Percentiles rank a stretch among this genome's conserved stretches.
Conservation (phyloP, 1,140 invertebrate species). For the Rhyacophila brunnea region DNA sequence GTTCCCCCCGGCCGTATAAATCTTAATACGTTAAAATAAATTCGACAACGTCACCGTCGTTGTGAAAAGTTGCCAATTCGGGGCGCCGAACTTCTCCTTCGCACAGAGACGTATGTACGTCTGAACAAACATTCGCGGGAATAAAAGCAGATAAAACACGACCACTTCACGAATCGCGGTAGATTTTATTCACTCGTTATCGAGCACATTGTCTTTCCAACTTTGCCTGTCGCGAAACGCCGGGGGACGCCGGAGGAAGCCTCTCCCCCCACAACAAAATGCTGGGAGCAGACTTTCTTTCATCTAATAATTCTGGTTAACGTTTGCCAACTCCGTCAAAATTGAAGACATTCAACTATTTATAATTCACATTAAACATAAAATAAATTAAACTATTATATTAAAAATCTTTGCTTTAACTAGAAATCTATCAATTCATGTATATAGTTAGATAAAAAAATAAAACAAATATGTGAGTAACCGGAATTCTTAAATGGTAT, state of each 20-base stretch:
- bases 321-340: no score
- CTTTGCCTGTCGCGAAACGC: slow-evolving; percentile 10
- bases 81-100: neutral
- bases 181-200: slow-evolving; percentile 35
- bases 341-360: no score
- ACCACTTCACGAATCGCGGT: slow-evolving; percentile 27
- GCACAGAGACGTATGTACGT: neutral
- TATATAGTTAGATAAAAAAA: no score
- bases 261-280: no score
- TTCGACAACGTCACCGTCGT: slow-evolving; percentile 7
- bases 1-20: slow-evolving; percentile 7
- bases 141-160: slow-evolving; percentile 33
- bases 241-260: neutral
- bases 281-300: no score
- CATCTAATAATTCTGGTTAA: no score
- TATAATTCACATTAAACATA: no score
- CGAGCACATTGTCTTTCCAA: slow-evolving; percentile 32
- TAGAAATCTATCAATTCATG: no score
- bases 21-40: slow-evolving; percentile 24
- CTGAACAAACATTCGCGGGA: slow-evolving; percentile 27
- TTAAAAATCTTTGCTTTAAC: no score
- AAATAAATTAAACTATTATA: no score
- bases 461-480: no score
- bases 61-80: slow-evolving; percentile 11
- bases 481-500: no score